Evolutionary conservation across 2,797 vertebrate genomes (phyloP), one percentile per base, ranked within the genome.

Genomic region (Cryptoblepharus egeriae): DNA sequence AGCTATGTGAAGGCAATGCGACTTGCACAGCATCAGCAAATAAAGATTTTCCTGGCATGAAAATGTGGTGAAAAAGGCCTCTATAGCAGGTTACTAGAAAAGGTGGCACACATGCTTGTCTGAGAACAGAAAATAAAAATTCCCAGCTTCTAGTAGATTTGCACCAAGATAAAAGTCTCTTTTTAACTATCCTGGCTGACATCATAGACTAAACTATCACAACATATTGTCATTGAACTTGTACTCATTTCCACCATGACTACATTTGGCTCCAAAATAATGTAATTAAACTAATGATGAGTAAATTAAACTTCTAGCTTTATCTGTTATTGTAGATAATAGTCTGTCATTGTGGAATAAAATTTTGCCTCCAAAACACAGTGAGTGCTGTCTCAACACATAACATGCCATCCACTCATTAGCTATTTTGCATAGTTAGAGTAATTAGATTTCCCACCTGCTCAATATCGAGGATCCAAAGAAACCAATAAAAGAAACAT

Each of bases 371-470:
- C 60, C 24, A 58, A 77, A 65, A 35, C 32, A 52, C 73, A 64
- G 61, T 80, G 72, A 24, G 45, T 80, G 58, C 49, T 87, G 70
- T n/a, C 52, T 39, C 63, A 68, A 35, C 26, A 4, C 26, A 8
- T 15, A 45, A 71, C 22, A 37, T 81, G 49, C 18, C 73, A 87
- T 61, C 52, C 18, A 82, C 18, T 45, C 79, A 80, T 74, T 73
- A 82, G 65, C 76, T 87, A 86, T 74, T 69, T 87, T 90, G 22
- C 86, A 71, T 16, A 85, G 35, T 6, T 82, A 81, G 11, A 81
- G 58, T 87, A 89, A 89, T 35, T 91, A 61, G 45, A 79, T 84
- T 70, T 82, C 52, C 85, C 86, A 84, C 22, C 74, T 28, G 3
- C 0, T 81, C 61, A 32, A 55, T 58, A 28, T 39, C 82, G 71